phyloP scores from a whole-genome alignment of 2,888 invertebrate genomes.

The Odiellus spinosus region DNA sequence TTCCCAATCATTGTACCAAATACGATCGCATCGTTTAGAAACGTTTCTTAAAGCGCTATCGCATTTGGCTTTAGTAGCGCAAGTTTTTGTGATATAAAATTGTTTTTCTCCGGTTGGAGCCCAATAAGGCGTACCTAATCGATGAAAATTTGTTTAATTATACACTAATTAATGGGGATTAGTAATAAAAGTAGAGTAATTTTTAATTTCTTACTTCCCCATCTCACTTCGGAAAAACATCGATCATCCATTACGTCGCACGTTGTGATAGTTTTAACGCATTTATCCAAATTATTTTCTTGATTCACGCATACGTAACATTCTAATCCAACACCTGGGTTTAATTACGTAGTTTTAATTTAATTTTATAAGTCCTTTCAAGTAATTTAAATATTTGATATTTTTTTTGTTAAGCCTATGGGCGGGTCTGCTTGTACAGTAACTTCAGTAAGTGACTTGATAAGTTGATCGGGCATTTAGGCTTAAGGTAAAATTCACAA shows the following conservation, averaged over 20 bases:
- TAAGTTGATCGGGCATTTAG: too few species aligned
- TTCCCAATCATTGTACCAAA: slow-evolving; percentile 90
- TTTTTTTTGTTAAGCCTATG: too few species aligned
- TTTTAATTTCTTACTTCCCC: slow-evolving; percentile 56
- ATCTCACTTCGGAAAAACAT: slow-evolving; percentile 73
- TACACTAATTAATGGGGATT: slow-evolving; percentile 2
- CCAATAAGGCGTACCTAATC: slow-evolving; percentile 75
- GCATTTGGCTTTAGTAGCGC: slow-evolving; percentile 65
- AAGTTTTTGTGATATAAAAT: slow-evolving; percentile 78
- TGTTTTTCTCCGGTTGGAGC: slow-evolving; percentile 81
- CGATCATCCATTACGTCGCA: slow-evolving; percentile 75
- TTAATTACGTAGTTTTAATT: slow-evolving; percentile 9
- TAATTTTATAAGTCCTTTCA: neutral
- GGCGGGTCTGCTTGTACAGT: too few species aligned
- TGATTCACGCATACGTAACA: slow-evolving; percentile 91
- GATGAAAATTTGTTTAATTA: neutral
- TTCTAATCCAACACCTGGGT: slow-evolving; percentile 53
- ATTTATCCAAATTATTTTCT: slow-evolving; percentile 81
- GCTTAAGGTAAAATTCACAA: too few species aligned
- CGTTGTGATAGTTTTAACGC: slow-evolving; percentile 73
- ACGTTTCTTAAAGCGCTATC: slow-evolving; percentile 48
- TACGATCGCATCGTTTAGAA: slow-evolving; percentile 66
- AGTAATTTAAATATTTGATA: too few species aligned
- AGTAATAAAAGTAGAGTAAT: neutral
- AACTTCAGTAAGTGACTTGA: too few species aligned